Base-by-base conservation (phyloP, 1,140 invertebrate genomes). In the Platyura marginata region DNA sequence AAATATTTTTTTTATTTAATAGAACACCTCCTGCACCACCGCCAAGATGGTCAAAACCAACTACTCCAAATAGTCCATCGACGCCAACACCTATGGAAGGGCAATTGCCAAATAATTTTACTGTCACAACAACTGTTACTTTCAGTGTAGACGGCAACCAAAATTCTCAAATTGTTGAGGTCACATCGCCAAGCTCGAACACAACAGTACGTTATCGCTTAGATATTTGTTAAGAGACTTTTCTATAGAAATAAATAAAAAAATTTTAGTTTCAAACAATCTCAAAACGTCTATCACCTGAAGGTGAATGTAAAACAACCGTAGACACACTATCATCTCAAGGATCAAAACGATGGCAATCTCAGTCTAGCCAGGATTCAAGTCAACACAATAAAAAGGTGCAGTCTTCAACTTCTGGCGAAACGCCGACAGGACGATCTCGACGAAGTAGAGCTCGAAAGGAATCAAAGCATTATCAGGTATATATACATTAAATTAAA, bases 111-210 rank as follows among this genome's bases (percentile, higher is more conserved):
- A 75, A 63, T 45, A 81, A 83, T 53, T 82, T 84, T 53, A 84
- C 74, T 2, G 78, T 85, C 3, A 85, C 82, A 6, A 83, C 81
- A 3, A 84, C 81, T 1, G 77, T 86, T 5, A 84, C 80, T 4
- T 84, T 86, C 51, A 81, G 77, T 48, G 75, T 85, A 45, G 58
- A 60, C 40, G 56, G 50, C 18, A 69, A 69, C 44, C 64, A 62
- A 50, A 51, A 64, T 51, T 55, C 66, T 45, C 66, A 67, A 22
- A 54, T 61, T 37, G 54, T 60, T 11, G 56, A 67, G 51, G 56
- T 66, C 22, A 58, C 54, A 21, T 49, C 62, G 15, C 50, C 58
- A 15, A 47, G 59, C 11, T 44, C 44, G 34, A 33, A 42, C 21
- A 34, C 18, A 42, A 19, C 33, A 29, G 21, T 42, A 32, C 9